These are phyloP conservation scores for Zaprionus davidi DNA, from an alignment of 1,140 invertebrate genomes.

Conservation along the genomic window DNA sequence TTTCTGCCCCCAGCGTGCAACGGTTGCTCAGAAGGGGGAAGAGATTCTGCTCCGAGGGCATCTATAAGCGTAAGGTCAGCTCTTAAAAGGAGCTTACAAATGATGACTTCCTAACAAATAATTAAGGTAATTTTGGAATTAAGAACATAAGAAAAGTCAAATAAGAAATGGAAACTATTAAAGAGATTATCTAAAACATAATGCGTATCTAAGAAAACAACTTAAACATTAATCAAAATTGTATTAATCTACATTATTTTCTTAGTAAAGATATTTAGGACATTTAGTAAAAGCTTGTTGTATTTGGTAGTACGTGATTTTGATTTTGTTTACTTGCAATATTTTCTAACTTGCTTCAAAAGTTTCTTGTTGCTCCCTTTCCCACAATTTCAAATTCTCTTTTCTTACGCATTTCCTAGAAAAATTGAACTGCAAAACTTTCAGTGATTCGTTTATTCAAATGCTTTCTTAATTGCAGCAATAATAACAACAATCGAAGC, in stretches of 20 bases:
- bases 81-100: neutral
- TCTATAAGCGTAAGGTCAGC: neutral
- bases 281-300: too few species aligned
- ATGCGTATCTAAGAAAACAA: neutral
- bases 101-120: neutral
- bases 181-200: neutral
- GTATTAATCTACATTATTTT: too few species aligned
- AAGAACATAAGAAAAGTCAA: neutral
- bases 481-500: constrained; percentile 13
- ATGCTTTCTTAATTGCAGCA: constrained; percentile 30
- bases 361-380: neutral
- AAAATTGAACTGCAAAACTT: neutral
- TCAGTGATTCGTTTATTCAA: constrained; percentile 28
- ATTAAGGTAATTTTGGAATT: neutral
- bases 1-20: constrained; percentile 43
- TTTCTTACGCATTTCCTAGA: neutral
- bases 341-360: neutral
- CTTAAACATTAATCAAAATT: neutral
- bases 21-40: neutral
- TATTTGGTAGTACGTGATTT: too few species aligned
- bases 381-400: neutral
- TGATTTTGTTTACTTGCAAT: too few species aligned
- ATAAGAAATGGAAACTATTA: too few species aligned
- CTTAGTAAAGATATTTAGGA: too few species aligned
- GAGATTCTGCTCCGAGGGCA: neutral